Evolutionary conservation across 2,113 vertebrate species (phyloP), one percentile per base, ranked within the genome.

Genomic region (Catharus fuscescens): DNA sequence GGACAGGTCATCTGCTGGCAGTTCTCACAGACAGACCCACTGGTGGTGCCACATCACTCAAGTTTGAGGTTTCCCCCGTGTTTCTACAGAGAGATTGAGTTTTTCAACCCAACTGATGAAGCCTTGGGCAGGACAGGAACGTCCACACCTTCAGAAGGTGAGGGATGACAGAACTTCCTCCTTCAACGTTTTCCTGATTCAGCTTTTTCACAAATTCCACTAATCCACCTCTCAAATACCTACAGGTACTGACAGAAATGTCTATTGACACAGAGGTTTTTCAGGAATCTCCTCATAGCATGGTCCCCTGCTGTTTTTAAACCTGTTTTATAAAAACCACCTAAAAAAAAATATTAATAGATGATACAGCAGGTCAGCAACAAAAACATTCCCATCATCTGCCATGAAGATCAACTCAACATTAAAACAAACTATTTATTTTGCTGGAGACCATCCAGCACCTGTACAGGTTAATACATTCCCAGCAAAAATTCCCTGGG

Each of bases 141-240:
- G 0, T 6, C 28, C 44, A 2, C 0, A 0, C 9, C 47, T 66
- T 13, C 3, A 1, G 54, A 77, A 42, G 8, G 23, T 34, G 54
- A 71, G 14, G 18, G 32, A 8, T 9, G 48, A 4, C 28, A 54
- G n/a, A 67, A 4, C 9, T 59, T 76, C 57, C 54, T 60, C 40
- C 24, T 74, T 28, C 23, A 74, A 23, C 10, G 2, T 29, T 40
- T 66, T 28, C 16, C 21, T 60, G n/a, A 7, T 60, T 36, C 52
- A 40, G 18, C 7, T 71, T 80, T 40, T 14, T 52, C 56, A 67
- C 12, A n/a, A 60, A 64, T 54, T 34, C 47, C 61, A 17, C 52
- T 67, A 38, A 70, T 42, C 38, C 67, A 78, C 36, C 23, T 91
- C 86, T 84, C 20, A n/a, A 32, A 6, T 26, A n/a, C 10, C 44